These are phyloP conservation scores for Trididemnum clinides DNA, from an alignment of 23 tunicate species.

Conservation along the genomic window DNA sequence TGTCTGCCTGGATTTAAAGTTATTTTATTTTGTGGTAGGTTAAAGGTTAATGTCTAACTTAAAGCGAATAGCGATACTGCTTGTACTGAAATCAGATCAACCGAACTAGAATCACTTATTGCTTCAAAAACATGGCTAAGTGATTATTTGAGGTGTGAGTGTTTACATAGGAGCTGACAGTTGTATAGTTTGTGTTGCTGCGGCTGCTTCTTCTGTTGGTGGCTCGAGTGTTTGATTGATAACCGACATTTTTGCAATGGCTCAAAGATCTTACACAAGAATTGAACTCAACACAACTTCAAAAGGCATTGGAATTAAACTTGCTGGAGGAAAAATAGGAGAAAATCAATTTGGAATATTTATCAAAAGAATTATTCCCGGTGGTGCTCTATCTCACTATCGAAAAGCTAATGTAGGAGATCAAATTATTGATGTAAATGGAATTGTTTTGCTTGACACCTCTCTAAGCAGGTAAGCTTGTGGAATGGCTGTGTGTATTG, in stretches of 20 bases:
- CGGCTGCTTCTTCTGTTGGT: not conserved
- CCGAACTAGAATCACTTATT: too few relatives aligned
- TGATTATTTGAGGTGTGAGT: too few relatives aligned
- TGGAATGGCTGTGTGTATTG: not conserved
- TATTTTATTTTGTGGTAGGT: too few relatives aligned
- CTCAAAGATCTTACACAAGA: not conserved
- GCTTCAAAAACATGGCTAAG: too few relatives aligned
- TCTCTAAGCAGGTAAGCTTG: constrained; percentile 19
- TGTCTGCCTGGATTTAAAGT: too few relatives aligned
- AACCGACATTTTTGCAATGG: not conserved
- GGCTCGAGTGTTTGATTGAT: not conserved
- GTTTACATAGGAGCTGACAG: too few relatives aligned
- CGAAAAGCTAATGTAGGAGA: constrained; percentile 34
- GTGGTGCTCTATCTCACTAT: constrained; percentile 41
- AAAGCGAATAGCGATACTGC: too few relatives aligned
- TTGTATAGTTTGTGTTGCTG: too few relatives aligned
- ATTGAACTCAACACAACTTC: not conserved
- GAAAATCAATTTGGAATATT: constrained; percentile 50
- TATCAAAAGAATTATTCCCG: constrained; percentile 56
- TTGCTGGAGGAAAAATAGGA: constrained; percentile 31
- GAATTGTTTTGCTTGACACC: constrained; percentile 6
- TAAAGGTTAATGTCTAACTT: too few relatives aligned
- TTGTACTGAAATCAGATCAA: too few relatives aligned
- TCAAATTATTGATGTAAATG: constrained; percentile 73
- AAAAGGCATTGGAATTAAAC: constrained; percentile 41